Evolutionary conservation across 2,113 vertebrate species (phyloP).

Genomic region (Rhadina sibilatrix): DNA sequence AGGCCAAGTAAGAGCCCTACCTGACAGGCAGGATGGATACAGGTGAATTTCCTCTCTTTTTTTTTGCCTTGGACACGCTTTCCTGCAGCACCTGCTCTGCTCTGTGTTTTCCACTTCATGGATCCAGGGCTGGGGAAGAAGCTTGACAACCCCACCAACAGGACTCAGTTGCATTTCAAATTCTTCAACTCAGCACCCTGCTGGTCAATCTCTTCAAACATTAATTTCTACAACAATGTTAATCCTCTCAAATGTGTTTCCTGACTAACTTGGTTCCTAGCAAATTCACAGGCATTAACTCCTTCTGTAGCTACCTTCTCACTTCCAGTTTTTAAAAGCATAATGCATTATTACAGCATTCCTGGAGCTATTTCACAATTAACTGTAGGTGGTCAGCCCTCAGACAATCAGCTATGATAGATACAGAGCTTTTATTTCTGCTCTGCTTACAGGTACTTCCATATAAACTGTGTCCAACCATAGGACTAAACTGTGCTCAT

Average conservation of each 20-base stretch:
- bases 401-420: background rate
- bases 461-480: background rate
- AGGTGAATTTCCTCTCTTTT: background rate
- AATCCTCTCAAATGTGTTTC: constrained; percentile 55
- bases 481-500: background rate
- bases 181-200: background rate
- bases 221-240: constrained; percentile 56
- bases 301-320: background rate
- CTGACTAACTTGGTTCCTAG: background rate
- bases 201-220: background rate
- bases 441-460: background rate
- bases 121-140: background rate
- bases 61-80: background rate
- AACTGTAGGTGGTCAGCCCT: background rate
- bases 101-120: background rate
- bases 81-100: background rate
- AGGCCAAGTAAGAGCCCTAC: background rate
- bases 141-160: background rate
- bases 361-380: background rate
- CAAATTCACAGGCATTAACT: background rate
- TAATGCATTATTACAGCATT: background rate
- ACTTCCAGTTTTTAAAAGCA: background rate
- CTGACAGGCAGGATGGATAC: background rate
- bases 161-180: background rate
- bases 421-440: background rate